Conservation (phyloP, 2,797 vertebrate genomes). For the Sternarchorhynchus goeldii region DNA sequence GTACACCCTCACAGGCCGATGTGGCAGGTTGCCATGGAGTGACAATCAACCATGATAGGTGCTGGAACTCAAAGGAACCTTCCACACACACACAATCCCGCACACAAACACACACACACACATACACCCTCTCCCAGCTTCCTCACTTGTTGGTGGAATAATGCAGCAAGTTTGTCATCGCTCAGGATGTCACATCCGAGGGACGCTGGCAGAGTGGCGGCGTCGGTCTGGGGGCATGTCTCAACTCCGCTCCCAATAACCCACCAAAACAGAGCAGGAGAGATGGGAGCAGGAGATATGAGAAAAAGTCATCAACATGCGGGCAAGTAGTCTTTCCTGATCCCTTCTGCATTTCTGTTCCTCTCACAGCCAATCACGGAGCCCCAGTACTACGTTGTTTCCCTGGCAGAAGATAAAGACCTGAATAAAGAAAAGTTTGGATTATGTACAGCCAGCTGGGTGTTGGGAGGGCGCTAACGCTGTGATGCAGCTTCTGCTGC, state of each 20-base stretch:
- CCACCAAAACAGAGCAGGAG: constrained; percentile 22
- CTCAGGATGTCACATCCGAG: constrained; percentile 27
- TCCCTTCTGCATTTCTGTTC: constrained; percentile 12
- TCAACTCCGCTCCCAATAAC: constrained; percentile 36
- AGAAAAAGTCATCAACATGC: constrained; percentile 32
- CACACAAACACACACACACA: neutral
- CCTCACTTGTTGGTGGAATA: constrained; percentile 39
- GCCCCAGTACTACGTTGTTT: neutral
- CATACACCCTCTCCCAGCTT: constrained; percentile 3
- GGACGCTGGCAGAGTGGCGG: too few relatives aligned
- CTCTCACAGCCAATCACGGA: constrained; percentile 2
- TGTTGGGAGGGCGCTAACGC: constrained; percentile 3
- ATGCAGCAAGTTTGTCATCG: constrained; percentile 24
- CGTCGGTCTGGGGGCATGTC: constrained; percentile 2
- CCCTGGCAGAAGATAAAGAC: constrained; percentile 18
- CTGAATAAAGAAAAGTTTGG: constrained; percentile 27
- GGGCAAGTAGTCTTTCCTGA: constrained; percentile 28
- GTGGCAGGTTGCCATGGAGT: constrained; percentile 46
- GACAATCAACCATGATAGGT: constrained; percentile 51
- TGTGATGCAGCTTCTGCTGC: constrained; percentile 15
- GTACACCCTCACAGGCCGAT: constrained; percentile 25
- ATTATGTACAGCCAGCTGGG: constrained; percentile 7
- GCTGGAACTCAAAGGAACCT: constrained; percentile 20
- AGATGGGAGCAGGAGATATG: constrained; percentile 26
- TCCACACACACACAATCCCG: neutral